These are phyloP conservation scores for Lytechinus variegatus DNA, from an alignment of 35 echinoderm and acorn worm genomes.

Conservation along the genomic window DNA sequence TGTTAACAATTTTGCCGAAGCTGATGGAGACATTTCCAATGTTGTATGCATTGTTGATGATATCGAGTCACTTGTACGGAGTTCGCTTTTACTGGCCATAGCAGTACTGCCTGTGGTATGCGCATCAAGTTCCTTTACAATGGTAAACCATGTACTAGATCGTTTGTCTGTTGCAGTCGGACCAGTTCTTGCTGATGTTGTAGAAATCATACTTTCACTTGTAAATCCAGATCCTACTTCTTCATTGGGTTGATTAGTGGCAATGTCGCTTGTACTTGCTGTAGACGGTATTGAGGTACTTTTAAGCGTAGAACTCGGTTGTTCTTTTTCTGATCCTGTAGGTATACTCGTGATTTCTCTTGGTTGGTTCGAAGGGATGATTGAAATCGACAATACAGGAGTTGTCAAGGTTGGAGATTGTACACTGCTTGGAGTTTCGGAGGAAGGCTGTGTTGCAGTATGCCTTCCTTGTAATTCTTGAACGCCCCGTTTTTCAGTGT, in stretches of 20 bases:
- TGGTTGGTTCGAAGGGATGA: neutral
- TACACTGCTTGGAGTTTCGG: neutral
- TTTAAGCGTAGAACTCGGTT: neutral
- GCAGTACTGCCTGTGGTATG: neutral
- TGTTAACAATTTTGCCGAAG: slow-evolving; percentile 14
- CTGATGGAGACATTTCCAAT: neutral
- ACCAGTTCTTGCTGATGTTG: neutral
- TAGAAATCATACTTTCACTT: neutral
- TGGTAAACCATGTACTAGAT: neutral
- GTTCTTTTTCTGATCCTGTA: neutral
- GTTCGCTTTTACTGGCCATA: neutral
- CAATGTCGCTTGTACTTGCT: neutral
- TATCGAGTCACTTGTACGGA: neutral
- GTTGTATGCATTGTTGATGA: neutral
- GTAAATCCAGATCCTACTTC: neutral
- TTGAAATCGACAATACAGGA: neutral
- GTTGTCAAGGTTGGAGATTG: neutral
- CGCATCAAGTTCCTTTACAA: neutral
- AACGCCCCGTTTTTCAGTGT: neutral
- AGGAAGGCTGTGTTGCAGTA: neutral
- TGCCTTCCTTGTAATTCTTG: neutral
- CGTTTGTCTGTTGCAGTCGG: neutral
- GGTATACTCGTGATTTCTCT: neutral
- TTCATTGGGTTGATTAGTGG: neutral
- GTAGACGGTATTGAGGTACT: neutral